A percentile compares a stretch with the other conserved stretches of the same genome.
Evolutionary conservation across 2,113 vertebrate species (phyloP).

Genomic region (Cyrtonyx montezumae): DNA sequence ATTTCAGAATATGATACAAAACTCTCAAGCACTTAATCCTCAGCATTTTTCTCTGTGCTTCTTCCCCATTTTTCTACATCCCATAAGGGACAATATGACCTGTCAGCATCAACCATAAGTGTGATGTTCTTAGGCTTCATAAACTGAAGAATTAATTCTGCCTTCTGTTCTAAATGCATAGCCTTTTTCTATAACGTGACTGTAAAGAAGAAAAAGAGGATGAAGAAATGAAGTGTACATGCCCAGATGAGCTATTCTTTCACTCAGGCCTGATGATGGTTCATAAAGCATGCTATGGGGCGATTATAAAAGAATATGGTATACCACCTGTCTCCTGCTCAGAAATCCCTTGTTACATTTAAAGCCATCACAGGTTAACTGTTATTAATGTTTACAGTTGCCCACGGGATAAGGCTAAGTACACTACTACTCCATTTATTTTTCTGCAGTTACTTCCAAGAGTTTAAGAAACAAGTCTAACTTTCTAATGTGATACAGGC

Average conservation of each 20-base stretch:
- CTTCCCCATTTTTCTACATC: slow-evolving; percentile 15
- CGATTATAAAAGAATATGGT: slow-evolving; percentile 46
- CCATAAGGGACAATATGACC: not conserved
- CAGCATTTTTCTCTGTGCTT: slow-evolving; percentile 14
- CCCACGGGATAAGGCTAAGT: not conserved
- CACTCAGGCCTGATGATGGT: not conserved
- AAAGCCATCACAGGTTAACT: slow-evolving; percentile 43
- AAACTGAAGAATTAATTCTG: slow-evolving; percentile 48
- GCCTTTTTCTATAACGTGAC: not conserved
- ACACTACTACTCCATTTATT: not conserved
- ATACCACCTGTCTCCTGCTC: slow-evolving; percentile 47
- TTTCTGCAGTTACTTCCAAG: slow-evolving; percentile 4
- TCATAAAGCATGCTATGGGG: slow-evolving; percentile 64
- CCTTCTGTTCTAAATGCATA: not conserved
- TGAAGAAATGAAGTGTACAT: slow-evolving; percentile 42
- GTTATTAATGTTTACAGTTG: slow-evolving; percentile 38
- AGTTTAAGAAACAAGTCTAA: slow-evolving; percentile 14
- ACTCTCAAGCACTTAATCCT: slow-evolving; percentile 33
- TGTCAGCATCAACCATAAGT: not conserved
- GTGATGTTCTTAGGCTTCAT: slow-evolving; percentile 23
- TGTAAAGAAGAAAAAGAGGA: slow-evolving; percentile 25
- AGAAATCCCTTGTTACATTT: slow-evolving; percentile 36
- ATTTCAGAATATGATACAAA: slow-evolving; percentile 20
- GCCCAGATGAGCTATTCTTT: slow-evolving; percentile 37
- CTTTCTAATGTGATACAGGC: not conserved